A percentile compares a stretch with the other conserved stretches of the same genome.
These are phyloP conservation scores for Listronotus oregonensis DNA, from an alignment of 1,140 invertebrate species.

Conservation along the genomic window DNA sequence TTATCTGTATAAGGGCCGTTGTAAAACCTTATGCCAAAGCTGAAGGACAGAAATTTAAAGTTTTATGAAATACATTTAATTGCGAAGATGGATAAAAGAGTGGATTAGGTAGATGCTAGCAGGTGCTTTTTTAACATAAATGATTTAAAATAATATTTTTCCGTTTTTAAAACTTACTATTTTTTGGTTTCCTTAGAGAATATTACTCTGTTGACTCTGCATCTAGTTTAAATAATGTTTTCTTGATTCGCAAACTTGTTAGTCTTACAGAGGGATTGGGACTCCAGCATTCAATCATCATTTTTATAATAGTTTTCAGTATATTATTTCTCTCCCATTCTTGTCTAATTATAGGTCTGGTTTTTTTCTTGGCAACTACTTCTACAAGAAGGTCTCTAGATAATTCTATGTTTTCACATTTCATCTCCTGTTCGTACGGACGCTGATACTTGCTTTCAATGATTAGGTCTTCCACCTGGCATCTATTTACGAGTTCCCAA, in stretches of 20 bases:
- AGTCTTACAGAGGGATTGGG: constrained; percentile 83
- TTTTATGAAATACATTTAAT: too few relatives aligned
- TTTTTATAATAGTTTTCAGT: constrained; percentile 71
- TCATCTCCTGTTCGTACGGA: constrained; percentile 77
- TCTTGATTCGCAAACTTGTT: constrained; percentile 89
- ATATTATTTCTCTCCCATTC: constrained; percentile 78
- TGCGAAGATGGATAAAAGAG: too few relatives aligned
- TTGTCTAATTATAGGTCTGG: constrained; percentile 74
- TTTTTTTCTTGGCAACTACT: constrained; percentile 78
- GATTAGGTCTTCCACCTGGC: constrained; percentile 61
- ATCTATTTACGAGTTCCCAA: constrained; percentile 86
- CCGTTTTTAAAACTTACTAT: too few relatives aligned
- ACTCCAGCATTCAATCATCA: constrained; percentile 93
- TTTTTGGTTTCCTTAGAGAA: too few relatives aligned
- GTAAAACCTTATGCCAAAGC: too few relatives aligned
- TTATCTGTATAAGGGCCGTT: too few relatives aligned
- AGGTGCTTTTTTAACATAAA: too few relatives aligned
- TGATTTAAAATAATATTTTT: too few relatives aligned
- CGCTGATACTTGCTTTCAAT: constrained; percentile 73
- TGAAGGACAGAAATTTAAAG: too few relatives aligned
- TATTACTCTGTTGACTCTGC: too few relatives aligned
- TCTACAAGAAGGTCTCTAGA: constrained; percentile 82
- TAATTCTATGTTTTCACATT: constrained; percentile 86
- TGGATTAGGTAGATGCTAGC: too few relatives aligned
- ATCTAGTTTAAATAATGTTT: constrained; percentile 77